Percentiles rank a stretch among this genome's conserved stretches.
These are phyloP conservation scores for Chrysopa pallens DNA, from an alignment of 1,140 invertebrate genomes.

Conservation along the genomic window DNA sequence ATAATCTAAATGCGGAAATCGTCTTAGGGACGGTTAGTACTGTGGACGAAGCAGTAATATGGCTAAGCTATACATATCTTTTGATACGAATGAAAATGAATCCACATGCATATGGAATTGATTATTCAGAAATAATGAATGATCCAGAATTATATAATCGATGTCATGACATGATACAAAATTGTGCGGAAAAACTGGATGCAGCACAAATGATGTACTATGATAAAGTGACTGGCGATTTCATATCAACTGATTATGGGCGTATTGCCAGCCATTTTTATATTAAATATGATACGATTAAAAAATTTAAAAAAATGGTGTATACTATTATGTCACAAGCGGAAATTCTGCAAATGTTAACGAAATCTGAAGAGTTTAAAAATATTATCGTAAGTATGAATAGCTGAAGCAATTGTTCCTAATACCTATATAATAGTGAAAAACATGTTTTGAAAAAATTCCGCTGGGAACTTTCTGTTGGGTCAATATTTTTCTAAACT, in stretches of 20 bases:
- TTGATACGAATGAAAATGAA: constrained; percentile 89
- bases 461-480: no score
- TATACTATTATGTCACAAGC: constrained; percentile 68
- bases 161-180: constrained; percentile 10
- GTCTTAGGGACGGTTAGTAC: constrained; percentile 88
- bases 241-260: constrained; percentile 65
- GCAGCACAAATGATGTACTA: constrained; percentile 89
- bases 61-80: constrained; percentile 95
- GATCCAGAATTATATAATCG: constrained; percentile 8
- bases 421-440: no score
- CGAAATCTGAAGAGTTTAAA: constrained; percentile 83
- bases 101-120: constrained; percentile 46
- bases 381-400: constrained; percentile 37
- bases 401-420: no score
- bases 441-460: no score
- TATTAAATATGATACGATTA: constrained; percentile 92
- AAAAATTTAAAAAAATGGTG: constrained; percentile 70
- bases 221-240: constrained; percentile 62
- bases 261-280: constrained; percentile 95
- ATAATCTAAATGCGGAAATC: constrained; percentile 97
- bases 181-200: constrained; percentile 70
- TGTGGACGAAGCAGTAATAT: constrained; percentile 89
- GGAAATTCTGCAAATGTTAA: constrained; percentile 76
- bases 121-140: constrained; percentile 7
- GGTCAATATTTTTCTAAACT: no score